Evolutionary conservation across 1,140 invertebrate genomes (phyloP), one percentile per base, ranked within the genome.

Genomic region (Ostrea denselamellosa): DNA sequence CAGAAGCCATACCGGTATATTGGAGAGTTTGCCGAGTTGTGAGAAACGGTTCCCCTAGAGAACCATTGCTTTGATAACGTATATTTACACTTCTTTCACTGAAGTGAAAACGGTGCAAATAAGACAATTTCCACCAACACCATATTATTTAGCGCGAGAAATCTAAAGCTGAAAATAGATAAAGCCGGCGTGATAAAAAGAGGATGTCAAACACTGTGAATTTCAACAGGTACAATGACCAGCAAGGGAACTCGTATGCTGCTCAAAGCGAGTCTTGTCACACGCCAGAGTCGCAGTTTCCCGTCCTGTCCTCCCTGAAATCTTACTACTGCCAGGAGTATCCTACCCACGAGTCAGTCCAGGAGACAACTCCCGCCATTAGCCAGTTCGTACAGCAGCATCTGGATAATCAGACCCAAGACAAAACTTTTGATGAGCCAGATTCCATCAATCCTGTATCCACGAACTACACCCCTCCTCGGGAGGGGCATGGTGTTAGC

Each of bases 61-160:
- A 77, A 77, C 25, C 28, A 25, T 54, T 22, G 52, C 17, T 53
- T 19, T 83, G 82, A 83, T 83, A 83, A 83, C 82, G 52, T 54
- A 83, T 83, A 83, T 83, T 83, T 83, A 83, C 82, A 83, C 82
- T 54, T 54, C 52, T 53, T 83, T 83, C 44, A 83, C 17, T 22
- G 44, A 52, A 83, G 52, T 53, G 44, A 17, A 52, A 83, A 83
- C 44, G 82, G 82, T 83, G 82, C 44, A 83, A 83, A 77, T 77
- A 28, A 77, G 25, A 83, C 53, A 85, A 85, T 54, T 44, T 52
- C 28, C 17, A 85, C 17, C 28, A 25, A 19, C 54, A 58, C 22
- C 10, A 25, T 54, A 62, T 44, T 58, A 85, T 85, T 85, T 85
- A 22, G 28, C 51, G 51, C 51, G 54, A 85, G 62, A 58, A 22